Base-by-base conservation (phyloP, 2,113 vertebrate species). In the Chelonoidis abingdonii region DNA sequence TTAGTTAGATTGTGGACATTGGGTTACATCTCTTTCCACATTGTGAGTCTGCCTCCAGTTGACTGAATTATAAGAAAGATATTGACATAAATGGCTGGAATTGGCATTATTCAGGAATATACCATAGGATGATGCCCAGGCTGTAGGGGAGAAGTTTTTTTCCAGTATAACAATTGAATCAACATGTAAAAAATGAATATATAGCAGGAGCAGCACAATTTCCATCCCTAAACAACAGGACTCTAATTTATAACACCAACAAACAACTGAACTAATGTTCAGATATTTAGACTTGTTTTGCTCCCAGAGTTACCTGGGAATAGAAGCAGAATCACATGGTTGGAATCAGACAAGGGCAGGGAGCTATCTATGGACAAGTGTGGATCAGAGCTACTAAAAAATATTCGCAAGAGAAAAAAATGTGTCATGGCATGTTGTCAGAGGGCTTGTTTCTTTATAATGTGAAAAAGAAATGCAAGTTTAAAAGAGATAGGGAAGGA, bases 281-380 rank as follows among this genome's bases (percentile, higher is more conserved):
- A 92, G 47, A 65, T 54, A 83, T 65, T 92, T 16, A 92, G 76
- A 54, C 35, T 69, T 69, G 53, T 53, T 87, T 93, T 52, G 82
- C 84, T 84, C 92, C n/a, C 84, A 87, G 56, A 90, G 56, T 35
- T 92, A 50, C 90, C 93, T 62, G 47, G 86, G 72, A 84, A 52
- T 52, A 72, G 56, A 69, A 72, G 54, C 49, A 49, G 25, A n/a
- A n/a, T 72, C 57, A 16, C 81, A 87, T 92, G 93, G 92, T 92
- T 90, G 83, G 95, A 95, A 94, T 80, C 56, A 54, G 80, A 88
- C 94, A 92, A 50, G 86, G 84, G 94, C 27, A 44, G 81, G 53
- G 49, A 96, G 75, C 12, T 38, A 52, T 91, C 29, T 38, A 52
- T 91, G 59, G 49, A 72, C 57, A 84, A 86, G 52, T 93, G 49